A percentile compares a stretch with the other conserved stretches of the same genome.
phyloP scores from a whole-genome alignment of 2,888 invertebrate species.

The Lochmaea crataegi region DNA sequence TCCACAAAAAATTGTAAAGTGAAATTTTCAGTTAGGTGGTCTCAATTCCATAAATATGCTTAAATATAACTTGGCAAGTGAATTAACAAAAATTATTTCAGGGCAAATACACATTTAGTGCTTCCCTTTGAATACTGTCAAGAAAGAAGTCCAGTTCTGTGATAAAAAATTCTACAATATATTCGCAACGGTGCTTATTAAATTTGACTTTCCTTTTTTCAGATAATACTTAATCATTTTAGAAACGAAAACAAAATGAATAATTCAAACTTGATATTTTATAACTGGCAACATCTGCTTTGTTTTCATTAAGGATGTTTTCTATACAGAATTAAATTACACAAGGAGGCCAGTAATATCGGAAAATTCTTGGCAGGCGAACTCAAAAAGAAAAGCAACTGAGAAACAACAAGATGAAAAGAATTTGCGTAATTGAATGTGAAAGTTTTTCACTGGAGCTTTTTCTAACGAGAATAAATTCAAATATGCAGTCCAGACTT shows the following conservation, averaged over 20 bases:
- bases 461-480: constrained; percentile 31
- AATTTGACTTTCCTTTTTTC: constrained; percentile 9
- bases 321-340: constrained; percentile 38
- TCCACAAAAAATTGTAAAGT: too few species aligned
- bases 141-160: too few species aligned
- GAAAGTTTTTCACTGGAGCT: constrained; percentile 32
- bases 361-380: constrained; percentile 23
- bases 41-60: too few species aligned
- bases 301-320: constrained; percentile 41
- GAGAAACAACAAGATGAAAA: constrained; percentile 32
- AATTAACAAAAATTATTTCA: too few species aligned
- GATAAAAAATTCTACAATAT: too few species aligned
- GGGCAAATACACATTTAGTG: too few species aligned
- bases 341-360: constrained; percentile 28
- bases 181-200: constrained; percentile 8
- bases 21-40: too few species aligned
- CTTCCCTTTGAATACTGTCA: too few species aligned
- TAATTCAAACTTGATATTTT: constrained; percentile 35
- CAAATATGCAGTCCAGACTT: constrained; percentile 26
- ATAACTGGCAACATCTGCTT: constrained; percentile 41
- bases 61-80: too few species aligned
- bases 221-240: constrained; percentile 22
- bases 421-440: constrained; percentile 41
- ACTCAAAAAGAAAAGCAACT: constrained; percentile 32
- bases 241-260: constrained; percentile 37